These are phyloP conservation scores for Drosophila paulistorum DNA, from an alignment of 1,140 invertebrate genomes.

Conservation along the genomic window DNA sequence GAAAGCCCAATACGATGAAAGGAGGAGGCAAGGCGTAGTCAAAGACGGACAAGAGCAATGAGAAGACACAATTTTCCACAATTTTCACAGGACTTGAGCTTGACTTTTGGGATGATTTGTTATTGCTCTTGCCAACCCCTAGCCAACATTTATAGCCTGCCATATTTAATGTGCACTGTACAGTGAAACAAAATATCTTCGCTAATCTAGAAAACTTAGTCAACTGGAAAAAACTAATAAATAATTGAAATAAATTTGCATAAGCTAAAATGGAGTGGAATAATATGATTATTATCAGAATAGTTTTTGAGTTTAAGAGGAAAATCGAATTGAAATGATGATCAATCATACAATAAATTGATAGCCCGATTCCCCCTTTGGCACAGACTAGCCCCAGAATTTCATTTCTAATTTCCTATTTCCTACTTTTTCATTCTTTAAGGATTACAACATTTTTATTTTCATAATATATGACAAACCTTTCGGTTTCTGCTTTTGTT, in stretches of 20 bases:
- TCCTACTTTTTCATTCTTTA: too few species aligned
- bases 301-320: too few species aligned
- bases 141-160: slow-evolving; percentile 56
- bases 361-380: too few species aligned
- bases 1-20: background rate
- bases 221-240: background rate
- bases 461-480: too few species aligned
- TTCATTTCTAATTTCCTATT: too few species aligned
- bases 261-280: background rate
- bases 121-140: slow-evolving; percentile 40
- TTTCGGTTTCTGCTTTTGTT: too few species aligned
- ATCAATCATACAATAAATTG: too few species aligned
- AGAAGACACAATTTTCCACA: slow-evolving; percentile 59
- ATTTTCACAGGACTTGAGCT: slow-evolving; percentile 47
- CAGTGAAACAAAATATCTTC: slow-evolving; percentile 1
- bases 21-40: background rate
- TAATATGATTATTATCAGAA: too few species aligned
- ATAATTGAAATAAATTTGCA: background rate
- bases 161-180: slow-evolving; percentile 64
- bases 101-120: slow-evolving; percentile 58
- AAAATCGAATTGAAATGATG: too few species aligned
- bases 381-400: too few species aligned
- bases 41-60: slow-evolving; percentile 11
- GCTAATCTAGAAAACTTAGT: background rate
- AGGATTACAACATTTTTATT: too few species aligned